Percentiles rank a stretch among this genome's conserved stretches.
phyloP scores from a whole-genome alignment of 2,797 vertebrate species.

The Xerus rutilus region DNA sequence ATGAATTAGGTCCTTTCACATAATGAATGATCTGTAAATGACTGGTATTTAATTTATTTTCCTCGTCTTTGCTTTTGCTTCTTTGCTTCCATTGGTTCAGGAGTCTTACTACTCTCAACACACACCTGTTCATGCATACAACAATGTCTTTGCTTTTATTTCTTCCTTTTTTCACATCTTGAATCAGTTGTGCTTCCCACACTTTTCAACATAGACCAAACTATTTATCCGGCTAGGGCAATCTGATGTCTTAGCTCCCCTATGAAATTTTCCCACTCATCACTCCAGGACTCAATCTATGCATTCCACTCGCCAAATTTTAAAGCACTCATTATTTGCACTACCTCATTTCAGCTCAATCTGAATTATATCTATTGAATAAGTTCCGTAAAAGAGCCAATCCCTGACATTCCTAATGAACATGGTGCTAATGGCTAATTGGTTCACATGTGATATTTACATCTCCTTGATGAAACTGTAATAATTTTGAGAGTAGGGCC shows the following conservation, averaged over 20 bases:
- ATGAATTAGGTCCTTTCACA: not conserved
- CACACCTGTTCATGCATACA: not conserved
- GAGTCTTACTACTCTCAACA: not conserved
- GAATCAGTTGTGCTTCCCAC: not conserved
- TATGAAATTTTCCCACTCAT: not conserved
- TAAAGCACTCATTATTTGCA: not conserved
- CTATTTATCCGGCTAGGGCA: not conserved
- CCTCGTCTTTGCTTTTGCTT: not conserved
- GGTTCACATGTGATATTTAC: not conserved
- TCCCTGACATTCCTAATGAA: not conserved
- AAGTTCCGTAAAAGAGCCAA: not conserved
- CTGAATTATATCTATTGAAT: not conserved
- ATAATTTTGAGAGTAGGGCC: not conserved
- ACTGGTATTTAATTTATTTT: not conserved
- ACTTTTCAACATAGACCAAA: not conserved
- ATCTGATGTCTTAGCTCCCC: not conserved
- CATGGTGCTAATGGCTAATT: not conserved
- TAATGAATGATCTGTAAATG: not conserved
- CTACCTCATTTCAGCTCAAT: not conserved
- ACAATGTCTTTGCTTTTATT: not conserved
- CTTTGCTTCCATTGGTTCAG: not conserved
- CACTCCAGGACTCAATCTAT: not conserved
- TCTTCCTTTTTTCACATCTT: not conserved
- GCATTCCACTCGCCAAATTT: not conserved
- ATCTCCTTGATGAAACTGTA: not conserved